Percentiles rank a stretch among this genome's conserved stretches.
Evolutionary conservation across 1,140 invertebrate species (phyloP).

Genomic region (Heliothis virescens): DNA sequence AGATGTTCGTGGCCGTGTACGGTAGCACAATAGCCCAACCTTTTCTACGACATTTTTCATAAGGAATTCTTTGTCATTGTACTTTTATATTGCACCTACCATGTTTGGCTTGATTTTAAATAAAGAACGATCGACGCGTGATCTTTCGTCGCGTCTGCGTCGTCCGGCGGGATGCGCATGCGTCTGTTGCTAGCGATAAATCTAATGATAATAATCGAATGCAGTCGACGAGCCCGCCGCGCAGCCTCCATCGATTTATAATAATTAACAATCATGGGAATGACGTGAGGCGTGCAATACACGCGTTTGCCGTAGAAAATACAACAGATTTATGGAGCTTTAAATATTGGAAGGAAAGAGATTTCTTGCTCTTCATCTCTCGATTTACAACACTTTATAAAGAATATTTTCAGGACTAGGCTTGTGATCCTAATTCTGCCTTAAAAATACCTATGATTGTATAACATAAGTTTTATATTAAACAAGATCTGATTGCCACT

Average conservation of each 20-base stretch:
- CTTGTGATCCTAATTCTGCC: no score
- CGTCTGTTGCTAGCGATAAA: slow-evolving; percentile 65
- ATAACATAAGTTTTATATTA: no score
- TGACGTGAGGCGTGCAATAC: slow-evolving; percentile 64
- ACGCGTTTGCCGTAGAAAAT: slow-evolving; percentile 65
- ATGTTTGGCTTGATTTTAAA: slow-evolving; percentile 13
- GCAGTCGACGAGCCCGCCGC: slow-evolving; percentile 54
- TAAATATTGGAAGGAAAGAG: slow-evolving; percentile 29
- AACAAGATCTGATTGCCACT: no score
- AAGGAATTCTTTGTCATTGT: neutral
- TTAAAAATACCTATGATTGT: no score
- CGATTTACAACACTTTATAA: neutral
- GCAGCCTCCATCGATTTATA: slow-evolving; percentile 69
- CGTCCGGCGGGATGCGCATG: slow-evolving; percentile 26
- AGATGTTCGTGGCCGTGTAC: neutral
- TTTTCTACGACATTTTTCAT: neutral
- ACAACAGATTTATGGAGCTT: slow-evolving; percentile 38
- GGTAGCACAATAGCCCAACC: neutral
- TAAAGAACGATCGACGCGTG: slow-evolving; percentile 25
- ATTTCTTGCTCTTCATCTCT: neutral
- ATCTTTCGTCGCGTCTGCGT: slow-evolving; percentile 32
- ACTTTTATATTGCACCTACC: neutral
- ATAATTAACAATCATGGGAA: slow-evolving; percentile 73
- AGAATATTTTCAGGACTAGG: no score
- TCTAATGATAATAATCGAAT: slow-evolving; percentile 76